These are phyloP conservation scores for Poecilia wingei DNA, from an alignment of 2,797 vertebrate species.

Conservation along the genomic window DNA sequence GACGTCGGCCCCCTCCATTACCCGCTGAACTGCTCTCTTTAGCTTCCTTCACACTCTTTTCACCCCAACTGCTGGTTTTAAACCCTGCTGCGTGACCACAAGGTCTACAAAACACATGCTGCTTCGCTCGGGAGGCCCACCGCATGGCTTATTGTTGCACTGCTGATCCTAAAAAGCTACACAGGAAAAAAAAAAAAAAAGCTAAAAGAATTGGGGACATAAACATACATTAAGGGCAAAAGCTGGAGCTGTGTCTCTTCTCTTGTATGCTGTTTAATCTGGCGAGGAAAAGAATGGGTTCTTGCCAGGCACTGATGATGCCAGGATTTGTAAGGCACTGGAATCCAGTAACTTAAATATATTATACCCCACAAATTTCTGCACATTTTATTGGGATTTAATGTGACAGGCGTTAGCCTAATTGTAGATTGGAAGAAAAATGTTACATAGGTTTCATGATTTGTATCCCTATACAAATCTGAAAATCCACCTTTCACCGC, in stretches of 20 bases:
- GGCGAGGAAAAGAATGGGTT: conserved; percentile 33
- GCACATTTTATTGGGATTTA: not conserved
- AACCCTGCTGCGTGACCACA: conserved; percentile 74
- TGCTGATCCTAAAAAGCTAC: conserved; percentile 42
- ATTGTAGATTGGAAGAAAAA: not conserved
- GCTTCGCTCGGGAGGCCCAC: conserved; percentile 57
- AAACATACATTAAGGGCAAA: conserved; percentile 34
- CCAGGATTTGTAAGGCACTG: conserved; percentile 64
- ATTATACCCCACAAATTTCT: not conserved
- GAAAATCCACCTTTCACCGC: not conserved
- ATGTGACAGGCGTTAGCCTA: not conserved
- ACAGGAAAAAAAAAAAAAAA: conserved; percentile 20
- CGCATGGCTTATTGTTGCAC: conserved; percentile 70
- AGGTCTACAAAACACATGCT: conserved; percentile 78
- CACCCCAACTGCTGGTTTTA: conserved; percentile 44
- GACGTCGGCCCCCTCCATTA: conserved; percentile 33
- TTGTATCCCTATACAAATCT: not conserved
- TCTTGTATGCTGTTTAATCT: conserved; percentile 51
- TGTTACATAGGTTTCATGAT: not conserved
- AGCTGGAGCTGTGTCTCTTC: conserved; percentile 37
- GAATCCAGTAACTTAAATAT: conserved; percentile 27
- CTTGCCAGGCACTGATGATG: conserved; percentile 72
- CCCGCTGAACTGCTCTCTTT: conserved; percentile 29
- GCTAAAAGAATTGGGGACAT: conserved; percentile 35
- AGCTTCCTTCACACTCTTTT: conserved; percentile 30